Conservation (phyloP, 2,113 vertebrate genomes). For the Passer montanus region DNA sequence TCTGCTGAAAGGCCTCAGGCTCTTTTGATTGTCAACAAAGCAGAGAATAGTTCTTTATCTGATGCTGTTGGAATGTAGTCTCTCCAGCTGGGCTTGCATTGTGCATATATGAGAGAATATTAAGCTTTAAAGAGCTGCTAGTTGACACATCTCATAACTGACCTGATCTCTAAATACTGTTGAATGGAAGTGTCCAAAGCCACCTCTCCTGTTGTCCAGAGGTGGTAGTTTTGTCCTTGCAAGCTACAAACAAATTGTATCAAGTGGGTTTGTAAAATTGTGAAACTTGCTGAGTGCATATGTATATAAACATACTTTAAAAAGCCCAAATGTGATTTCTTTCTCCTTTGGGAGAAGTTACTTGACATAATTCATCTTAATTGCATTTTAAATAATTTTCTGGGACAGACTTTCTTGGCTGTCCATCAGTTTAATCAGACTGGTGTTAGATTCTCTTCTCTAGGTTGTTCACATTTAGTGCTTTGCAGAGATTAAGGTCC, state of each 20-base stretch:
- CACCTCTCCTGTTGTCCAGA: not conserved
- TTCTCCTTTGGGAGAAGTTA: not conserved
- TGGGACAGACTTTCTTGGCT: not conserved
- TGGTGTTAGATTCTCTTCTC: not conserved
- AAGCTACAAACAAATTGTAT: not conserved
- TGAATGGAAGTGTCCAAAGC: not conserved
- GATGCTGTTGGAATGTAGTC: conserved; percentile 23
- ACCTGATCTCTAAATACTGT: not conserved
- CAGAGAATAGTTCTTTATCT: not conserved
- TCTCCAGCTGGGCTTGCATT: not conserved
- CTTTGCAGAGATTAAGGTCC: not conserved
- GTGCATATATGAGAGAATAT: not conserved
- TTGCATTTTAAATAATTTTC: conserved; percentile 19
- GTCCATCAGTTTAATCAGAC: not conserved
- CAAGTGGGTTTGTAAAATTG: not conserved
- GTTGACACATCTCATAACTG: not conserved
- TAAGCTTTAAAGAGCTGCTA: not conserved
- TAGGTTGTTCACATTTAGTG: not conserved
- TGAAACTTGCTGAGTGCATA: not conserved
- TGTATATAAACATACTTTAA: not conserved
- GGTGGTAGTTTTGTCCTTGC: not conserved
- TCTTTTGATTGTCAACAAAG: not conserved
- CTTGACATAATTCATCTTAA: not conserved
- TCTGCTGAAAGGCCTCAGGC: not conserved
- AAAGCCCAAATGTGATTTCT: not conserved